Evolutionary conservation across 2,113 vertebrate species (phyloP), one percentile per base, ranked within the genome.

Genomic region (Passer montanus): DNA sequence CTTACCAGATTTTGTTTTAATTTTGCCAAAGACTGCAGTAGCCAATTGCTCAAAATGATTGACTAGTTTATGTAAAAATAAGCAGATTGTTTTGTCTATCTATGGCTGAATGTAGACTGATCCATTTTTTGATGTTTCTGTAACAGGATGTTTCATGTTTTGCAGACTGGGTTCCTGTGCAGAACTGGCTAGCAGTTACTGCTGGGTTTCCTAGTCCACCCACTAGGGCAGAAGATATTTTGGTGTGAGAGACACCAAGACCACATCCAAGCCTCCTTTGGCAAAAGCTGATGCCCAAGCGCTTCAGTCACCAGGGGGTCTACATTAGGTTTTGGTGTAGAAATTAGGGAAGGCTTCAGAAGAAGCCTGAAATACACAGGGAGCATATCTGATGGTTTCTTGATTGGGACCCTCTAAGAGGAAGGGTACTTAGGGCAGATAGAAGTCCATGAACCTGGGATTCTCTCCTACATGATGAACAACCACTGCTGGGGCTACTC

Each of bases 401-500:
- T 60, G 13, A 31, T 6, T 33, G 33, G 8, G 23, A 81, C 6
- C 12, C 10, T 62, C 15, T 56, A n/a, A 41, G 7, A 23, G 28
- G 28, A 88, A 83, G 28, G 46, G 17, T n/a, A 37, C 56, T 0
- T 2, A 21, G 24, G 64, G 35, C 44, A 76, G 21, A 20, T 5
- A 63, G 35, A 79, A 66, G 35, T 18, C n/a, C 5, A 13, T 4
- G 44, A 56, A 31, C 24, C 39, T 67, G 60, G 7, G 23, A 16
- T 64, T 67, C 23, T 41, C 14, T 77, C 3, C 2, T 35, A 11
- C 37, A 0, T 27, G 14, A 33, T 11, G 11, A 52, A 24, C 24
- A 80, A 6, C 9, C 5, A 27, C 15, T 37, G 21, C 41, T 0
- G 0, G 63, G 21, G 6, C 8, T 66, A 5, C 47, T 49, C 46